These are phyloP conservation scores for Contarinia nasturtii DNA, from an alignment of 1,140 invertebrate genomes.

Conservation along the genomic window DNA sequence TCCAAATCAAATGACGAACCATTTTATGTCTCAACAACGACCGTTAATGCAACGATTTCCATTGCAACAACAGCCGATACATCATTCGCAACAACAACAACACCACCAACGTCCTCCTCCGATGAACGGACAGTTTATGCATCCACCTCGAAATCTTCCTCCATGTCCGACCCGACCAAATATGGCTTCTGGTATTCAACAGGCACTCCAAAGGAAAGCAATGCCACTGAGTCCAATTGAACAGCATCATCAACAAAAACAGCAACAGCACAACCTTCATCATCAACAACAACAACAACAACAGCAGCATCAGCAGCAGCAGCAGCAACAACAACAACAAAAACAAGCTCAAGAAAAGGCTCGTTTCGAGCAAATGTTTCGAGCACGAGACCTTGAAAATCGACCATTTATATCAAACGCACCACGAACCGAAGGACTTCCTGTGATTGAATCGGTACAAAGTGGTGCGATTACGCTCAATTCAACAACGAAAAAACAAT, in stretches of 20 bases:
- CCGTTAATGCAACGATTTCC: background rate
- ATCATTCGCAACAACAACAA: no score
- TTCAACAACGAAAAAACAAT: background rate
- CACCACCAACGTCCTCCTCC: no score
- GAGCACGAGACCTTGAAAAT: slow-evolving; percentile 37
- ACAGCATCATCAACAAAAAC: slow-evolving; percentile 6
- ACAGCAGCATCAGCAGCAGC: slow-evolving; percentile 10
- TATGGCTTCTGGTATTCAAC: no score
- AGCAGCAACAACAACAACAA: slow-evolving; percentile 6
- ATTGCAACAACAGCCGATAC: slow-evolving; percentile 9
- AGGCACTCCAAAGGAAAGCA: no score
- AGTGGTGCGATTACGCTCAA: slow-evolving; percentile 17
- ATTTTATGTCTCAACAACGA: background rate
- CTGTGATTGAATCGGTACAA: slow-evolving; percentile 52
- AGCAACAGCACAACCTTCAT: no score
- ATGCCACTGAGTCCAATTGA: slow-evolving; percentile 9
- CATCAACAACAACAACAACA: slow-evolving; percentile 3
- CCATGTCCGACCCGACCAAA: no score
- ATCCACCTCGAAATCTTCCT: no score
- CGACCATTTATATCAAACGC: slow-evolving; percentile 49
- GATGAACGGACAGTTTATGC: no score
- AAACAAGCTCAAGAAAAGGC: background rate
- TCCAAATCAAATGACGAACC: background rate
- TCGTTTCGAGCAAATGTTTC: slow-evolving; percentile 32
- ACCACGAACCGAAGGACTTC: slow-evolving; percentile 46